These are phyloP conservation scores for Pegoplata infirma DNA, from an alignment of 2,888 invertebrate genomes.

Conservation along the genomic window DNA sequence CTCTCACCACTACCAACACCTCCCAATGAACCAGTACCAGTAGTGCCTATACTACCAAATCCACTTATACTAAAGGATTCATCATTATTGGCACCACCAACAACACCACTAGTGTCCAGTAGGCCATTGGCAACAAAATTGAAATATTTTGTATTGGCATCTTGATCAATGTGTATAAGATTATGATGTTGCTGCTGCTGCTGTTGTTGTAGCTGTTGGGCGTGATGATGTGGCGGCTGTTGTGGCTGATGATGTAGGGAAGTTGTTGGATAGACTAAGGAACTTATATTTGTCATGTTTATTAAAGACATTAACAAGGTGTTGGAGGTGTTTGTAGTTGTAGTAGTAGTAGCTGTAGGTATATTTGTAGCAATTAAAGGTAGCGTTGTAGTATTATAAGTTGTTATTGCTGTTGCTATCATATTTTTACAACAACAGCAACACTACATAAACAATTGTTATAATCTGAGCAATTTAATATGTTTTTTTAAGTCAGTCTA, in stretches of 20 bases:
- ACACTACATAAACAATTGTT: too few species aligned
- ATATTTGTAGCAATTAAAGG: slow-evolving; percentile 49
- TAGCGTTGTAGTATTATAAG: slow-evolving; percentile 24
- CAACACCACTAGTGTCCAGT: slow-evolving; percentile 67
- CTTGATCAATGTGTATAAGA: slow-evolving; percentile 63
- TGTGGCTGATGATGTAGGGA: too few species aligned
- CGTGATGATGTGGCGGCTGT: slow-evolving; percentile 15
- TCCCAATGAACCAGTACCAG: slow-evolving; percentile 23
- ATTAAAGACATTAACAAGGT: slow-evolving; percentile 47
- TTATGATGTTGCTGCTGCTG: slow-evolving; percentile 50
- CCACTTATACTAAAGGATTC: slow-evolving; percentile 50
- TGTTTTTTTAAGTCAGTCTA: slow-evolving; percentile 15
- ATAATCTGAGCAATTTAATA: slow-evolving; percentile 6
- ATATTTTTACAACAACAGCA: neutral
- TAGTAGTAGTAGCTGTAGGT: slow-evolving; percentile 52
- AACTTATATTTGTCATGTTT: slow-evolving; percentile 54
- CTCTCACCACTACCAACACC: slow-evolving; percentile 46
- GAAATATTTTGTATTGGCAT: slow-evolving; percentile 71
- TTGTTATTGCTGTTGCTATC: neutral
- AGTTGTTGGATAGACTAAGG: too few species aligned
- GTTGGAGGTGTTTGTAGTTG: slow-evolving; percentile 46
- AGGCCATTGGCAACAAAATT: slow-evolving; percentile 73
- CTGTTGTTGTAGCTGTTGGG: slow-evolving; percentile 30
- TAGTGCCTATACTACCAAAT: slow-evolving; percentile 49
- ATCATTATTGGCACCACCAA: slow-evolving; percentile 49